These are phyloP conservation scores for Patiria miniata DNA, from an alignment of 35 echinoderm and acorn worm genomes.

Conservation along the genomic window DNA sequence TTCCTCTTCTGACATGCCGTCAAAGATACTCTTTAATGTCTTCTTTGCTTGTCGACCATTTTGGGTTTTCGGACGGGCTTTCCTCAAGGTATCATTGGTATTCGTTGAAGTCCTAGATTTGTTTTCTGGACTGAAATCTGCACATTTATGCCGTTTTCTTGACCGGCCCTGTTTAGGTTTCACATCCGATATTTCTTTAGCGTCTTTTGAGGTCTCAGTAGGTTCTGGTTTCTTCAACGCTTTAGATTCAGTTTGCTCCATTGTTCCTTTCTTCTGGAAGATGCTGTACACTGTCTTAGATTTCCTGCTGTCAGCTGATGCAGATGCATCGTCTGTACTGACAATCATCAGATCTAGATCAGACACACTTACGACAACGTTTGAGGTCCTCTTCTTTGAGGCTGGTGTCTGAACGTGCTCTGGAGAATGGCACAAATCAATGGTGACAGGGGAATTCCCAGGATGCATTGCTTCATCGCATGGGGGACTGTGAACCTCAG, in stretches of 20 bases:
- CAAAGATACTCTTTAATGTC: neutral
- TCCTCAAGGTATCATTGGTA: neutral
- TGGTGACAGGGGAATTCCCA: neutral
- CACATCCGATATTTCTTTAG: neutral
- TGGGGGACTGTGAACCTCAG: constrained; percentile 39
- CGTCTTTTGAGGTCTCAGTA: neutral
- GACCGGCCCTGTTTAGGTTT: neutral
- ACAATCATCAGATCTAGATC: constrained; percentile 33
- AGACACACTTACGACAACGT: constrained; percentile 30
- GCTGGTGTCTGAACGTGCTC: neutral
- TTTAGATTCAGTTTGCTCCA: neutral
- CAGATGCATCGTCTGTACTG: constrained; percentile 1
- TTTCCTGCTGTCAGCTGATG: constrained; percentile 3
- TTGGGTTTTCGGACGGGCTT: neutral
- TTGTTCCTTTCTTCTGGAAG: constrained; percentile 39
- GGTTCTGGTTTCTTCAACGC: neutral
- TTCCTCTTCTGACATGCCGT: neutral
- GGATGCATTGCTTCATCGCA: neutral
- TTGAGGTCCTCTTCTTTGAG: constrained; percentile 29
- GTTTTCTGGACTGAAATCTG: neutral
- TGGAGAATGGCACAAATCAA: constrained; percentile 2
- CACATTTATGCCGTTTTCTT: neutral
- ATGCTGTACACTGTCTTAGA: constrained; percentile 42
- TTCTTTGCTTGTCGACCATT: neutral
- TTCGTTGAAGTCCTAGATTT: neutral